Evolutionary conservation across 2,888 invertebrate genomes (phyloP), one percentile per base, ranked within the genome.

Genomic region (Pseudococcus jackbeardsleyi): DNA sequence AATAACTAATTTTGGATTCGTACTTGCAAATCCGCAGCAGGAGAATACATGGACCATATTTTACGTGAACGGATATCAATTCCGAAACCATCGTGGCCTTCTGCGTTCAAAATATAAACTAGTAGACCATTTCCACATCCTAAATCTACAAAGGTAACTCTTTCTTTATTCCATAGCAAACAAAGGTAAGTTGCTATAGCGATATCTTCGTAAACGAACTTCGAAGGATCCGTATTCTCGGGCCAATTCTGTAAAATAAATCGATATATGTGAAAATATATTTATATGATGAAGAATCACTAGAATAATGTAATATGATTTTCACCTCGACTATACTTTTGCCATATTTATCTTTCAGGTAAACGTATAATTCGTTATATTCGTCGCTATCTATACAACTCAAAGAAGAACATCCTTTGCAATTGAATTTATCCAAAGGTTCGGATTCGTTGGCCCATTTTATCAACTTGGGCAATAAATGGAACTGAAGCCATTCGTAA

Each of bases 81-180:
- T 1, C 98, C 98, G 89, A 94, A 92, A 17, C 98, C 98, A 11
- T 92, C 91, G 92, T 94, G 94, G n/a, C 98, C 98, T 92, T 98
- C 98, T 90, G 94, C 93, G 82, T 94, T 93, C 17, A 99, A 93
- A 90, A 99, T 95, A 91, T 96, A 95, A 1, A 98, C 98, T 11
- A 99, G 92, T 42, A 99, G 93, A 17, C 99, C 99, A 93, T 99
- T 99, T 0, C 99, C 99, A 93, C 99, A 99, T 0, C 99, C 99
- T 88, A 99, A 93, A 92, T 99, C 99, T 0, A 98, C 94, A 93
- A 99, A 99, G 90, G 89, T 91, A 90, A 82, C 90, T 90, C 6
- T 91, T 89, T 11, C 90, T 88, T 77, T 92, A 84, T 92, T 93
- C 98, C 98, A 98, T 0, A 98, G 91, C 1, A 96, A 92, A 86